Evolutionary conservation across 2,888 invertebrate species (phyloP).

Genomic region (Hypolimnas misippus): DNA sequence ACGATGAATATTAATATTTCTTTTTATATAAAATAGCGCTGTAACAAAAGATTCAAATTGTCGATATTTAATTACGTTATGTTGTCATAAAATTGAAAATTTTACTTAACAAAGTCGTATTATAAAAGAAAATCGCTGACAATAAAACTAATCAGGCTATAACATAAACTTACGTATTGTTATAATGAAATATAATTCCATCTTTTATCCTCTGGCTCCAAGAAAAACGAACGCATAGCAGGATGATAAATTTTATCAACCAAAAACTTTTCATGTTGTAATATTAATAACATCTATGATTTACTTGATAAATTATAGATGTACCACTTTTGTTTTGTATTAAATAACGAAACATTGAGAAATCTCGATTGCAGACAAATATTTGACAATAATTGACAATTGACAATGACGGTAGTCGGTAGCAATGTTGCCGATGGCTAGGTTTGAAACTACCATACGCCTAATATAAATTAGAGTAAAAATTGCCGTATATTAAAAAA

Average conservation of each 20-base stretch:
- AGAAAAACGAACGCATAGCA: slow-evolving; percentile 17
- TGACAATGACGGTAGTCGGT: not conserved
- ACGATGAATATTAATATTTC: no score
- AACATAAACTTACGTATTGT: slow-evolving; percentile 70
- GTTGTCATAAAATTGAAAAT: no score
- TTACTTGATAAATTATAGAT: not conserved
- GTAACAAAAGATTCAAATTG: not conserved
- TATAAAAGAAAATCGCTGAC: not conserved
- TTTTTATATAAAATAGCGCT: no score
- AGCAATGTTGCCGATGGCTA: no score
- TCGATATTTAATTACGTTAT: no score
- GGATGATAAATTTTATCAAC: slow-evolving; percentile 15
- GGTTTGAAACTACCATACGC: no score
- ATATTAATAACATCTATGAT: slow-evolving; percentile 21
- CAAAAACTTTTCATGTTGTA: slow-evolving; percentile 28
- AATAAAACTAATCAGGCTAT: slow-evolving; percentile 1
- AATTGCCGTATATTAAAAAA: no score
- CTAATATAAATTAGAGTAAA: no score
- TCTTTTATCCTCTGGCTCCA: slow-evolving; percentile 43
- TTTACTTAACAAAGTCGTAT: no score
- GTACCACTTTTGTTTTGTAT: slow-evolving; percentile 17
- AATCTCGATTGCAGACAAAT: not conserved
- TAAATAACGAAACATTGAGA: not conserved
- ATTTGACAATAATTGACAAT: not conserved
- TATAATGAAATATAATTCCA: slow-evolving; percentile 72